A percentile compares a stretch with the other conserved stretches of the same genome.
These are phyloP conservation scores for Microcebus murinus DNA, from an alignment of 2,113 vertebrate species.

Conservation along the genomic window DNA sequence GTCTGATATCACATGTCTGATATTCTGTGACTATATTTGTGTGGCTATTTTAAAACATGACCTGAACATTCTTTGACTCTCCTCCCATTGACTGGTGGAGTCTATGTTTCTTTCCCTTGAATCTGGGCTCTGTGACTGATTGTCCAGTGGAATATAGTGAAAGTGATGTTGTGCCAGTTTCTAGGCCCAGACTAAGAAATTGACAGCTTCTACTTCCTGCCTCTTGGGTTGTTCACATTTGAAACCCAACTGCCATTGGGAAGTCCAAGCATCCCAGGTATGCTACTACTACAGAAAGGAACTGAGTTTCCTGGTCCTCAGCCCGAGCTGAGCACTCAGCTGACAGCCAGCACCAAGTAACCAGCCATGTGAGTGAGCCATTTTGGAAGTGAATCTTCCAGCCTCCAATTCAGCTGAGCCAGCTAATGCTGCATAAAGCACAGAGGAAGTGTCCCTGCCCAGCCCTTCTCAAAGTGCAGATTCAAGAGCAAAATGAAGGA, in stretches of 20 bases:
- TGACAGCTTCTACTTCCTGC: conserved; percentile 2
- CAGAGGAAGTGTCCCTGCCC: not conserved
- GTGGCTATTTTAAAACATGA: not conserved
- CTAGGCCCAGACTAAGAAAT: not conserved
- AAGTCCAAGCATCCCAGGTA: not conserved
- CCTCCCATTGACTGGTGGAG: not conserved
- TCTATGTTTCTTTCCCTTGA: not conserved
- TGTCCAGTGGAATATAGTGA: not conserved
- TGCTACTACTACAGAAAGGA: not conserved
- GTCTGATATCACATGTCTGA: not conserved
- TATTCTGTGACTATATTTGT: not conserved
- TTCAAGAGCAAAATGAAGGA: not conserved
- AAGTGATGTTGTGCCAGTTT: not conserved
- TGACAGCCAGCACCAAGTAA: not conserved
- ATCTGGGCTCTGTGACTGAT: not conserved
- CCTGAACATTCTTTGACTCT: not conserved
- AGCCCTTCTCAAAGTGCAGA: not conserved
- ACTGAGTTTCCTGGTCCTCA: not conserved
- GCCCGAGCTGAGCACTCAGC: not conserved
- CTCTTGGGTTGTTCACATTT: not conserved
- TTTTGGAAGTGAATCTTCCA: conserved; percentile 5
- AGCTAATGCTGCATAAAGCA: not conserved
- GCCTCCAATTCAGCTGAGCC: not conserved
- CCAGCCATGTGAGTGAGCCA: not conserved
- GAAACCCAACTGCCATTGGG: not conserved